A percentile compares a stretch with the other conserved stretches of the same genome.
These are phyloP conservation scores for Oplegnathus fasciatus DNA, from an alignment of 2,113 vertebrate species.

Conservation along the genomic window DNA sequence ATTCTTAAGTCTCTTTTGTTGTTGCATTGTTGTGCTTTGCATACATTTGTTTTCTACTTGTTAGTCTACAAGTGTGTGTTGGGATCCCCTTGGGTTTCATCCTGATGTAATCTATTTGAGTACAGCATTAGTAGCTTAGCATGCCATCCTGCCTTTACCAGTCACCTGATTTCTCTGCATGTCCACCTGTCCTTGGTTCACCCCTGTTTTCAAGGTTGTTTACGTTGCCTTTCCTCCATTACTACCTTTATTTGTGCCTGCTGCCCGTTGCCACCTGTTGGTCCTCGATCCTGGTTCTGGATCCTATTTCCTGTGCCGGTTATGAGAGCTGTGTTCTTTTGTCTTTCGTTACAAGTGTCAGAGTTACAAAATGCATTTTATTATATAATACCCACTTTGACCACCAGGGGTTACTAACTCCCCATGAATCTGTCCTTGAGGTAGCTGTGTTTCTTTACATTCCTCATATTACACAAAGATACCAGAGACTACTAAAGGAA, in stretches of 20 bases:
- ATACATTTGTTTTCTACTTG: neutral
- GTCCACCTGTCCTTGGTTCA: neutral
- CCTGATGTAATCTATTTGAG: neutral
- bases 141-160: neutral
- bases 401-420: slow-evolving; percentile 10
- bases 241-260: neutral
- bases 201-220: neutral
- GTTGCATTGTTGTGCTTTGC: neutral
- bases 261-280: neutral
- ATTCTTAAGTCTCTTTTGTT: no score
- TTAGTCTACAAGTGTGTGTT: neutral
- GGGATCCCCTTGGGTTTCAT: neutral
- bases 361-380: neutral
- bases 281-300: neutral
- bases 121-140: neutral
- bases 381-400: accelerated
- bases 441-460: neutral
- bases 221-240: no score
- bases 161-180: neutral
- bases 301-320: neutral
- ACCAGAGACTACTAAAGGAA: neutral
- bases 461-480: neutral
- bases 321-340: neutral
- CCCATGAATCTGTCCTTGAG: neutral
- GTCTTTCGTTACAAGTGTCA: neutral